phyloP scores from a whole-genome alignment of 2,888 invertebrate genomes.

The Leptinotarsa peninsularis region DNA sequence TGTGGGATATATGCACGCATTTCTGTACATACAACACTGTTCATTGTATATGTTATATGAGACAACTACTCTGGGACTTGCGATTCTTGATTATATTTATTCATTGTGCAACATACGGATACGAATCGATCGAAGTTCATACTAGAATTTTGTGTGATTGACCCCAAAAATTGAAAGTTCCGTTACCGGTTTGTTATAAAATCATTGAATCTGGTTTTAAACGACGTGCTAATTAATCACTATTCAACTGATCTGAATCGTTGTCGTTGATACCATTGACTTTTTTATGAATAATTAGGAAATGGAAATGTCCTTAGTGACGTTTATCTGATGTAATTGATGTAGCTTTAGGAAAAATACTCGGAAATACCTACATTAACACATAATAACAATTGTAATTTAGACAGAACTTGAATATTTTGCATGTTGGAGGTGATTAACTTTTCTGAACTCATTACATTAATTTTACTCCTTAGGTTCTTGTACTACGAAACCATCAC shows the following conservation, averaged over 20 bases:
- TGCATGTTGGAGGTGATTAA: no score
- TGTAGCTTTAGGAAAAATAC: background rate
- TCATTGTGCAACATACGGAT: conserved; percentile 26
- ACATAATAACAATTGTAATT: no score
- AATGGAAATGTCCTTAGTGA: background rate
- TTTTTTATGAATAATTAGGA: background rate
- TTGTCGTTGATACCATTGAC: background rate
- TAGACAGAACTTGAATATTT: no score
- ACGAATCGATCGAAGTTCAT: conserved; percentile 17
- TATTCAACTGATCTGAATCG: background rate
- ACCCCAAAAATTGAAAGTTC: conserved; percentile 17
- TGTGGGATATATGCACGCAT: fast-evolving
- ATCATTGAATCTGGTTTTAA: background rate
- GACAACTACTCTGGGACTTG: background rate
- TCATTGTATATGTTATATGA: background rate
- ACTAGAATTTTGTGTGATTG: conserved; percentile 26
- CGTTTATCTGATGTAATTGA: background rate
- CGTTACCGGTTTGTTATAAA: conserved; percentile 17
- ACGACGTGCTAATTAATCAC: background rate
- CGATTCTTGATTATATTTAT: conserved; percentile 19
- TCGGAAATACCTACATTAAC: background rate
- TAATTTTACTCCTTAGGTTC: no score
- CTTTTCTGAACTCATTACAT: no score
- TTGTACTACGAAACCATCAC: no score
- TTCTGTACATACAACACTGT: background rate